Evolutionary conservation across 2,797 vertebrate species (phyloP).

Genomic region (Paramormyrops hopkinsi): DNA sequence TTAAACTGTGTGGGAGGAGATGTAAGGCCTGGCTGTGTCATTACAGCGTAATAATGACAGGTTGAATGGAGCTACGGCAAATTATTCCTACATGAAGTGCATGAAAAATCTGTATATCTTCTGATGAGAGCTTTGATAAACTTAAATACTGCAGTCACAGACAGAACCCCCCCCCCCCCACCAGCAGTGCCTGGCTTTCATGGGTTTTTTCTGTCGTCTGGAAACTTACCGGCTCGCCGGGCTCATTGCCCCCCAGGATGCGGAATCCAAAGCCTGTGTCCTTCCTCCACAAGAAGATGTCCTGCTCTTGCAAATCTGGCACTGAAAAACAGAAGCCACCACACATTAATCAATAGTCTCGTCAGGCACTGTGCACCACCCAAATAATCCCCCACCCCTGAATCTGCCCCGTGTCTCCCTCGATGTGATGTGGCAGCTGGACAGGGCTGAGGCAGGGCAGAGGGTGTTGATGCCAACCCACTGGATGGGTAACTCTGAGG

Average conservation of each 20-base stretch:
- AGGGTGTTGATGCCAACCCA: neutral
- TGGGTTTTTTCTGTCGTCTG: neutral
- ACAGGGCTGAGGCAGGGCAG: neutral
- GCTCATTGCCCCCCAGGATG: conserved; percentile 96
- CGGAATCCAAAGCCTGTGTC: conserved; percentile 98
- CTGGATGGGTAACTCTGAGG: conserved; percentile 11
- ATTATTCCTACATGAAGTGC: neutral
- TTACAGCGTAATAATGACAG: neutral
- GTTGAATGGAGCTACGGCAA: neutral
- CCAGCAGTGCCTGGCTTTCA: neutral
- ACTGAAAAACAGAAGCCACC: conserved; percentile 58
- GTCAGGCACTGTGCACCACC: conserved; percentile 30
- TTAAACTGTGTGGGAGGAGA: neutral
- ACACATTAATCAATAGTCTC: conserved; percentile 28
- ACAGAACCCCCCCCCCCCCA: neutral
- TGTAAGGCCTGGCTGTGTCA: neutral
- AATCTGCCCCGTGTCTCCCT: neutral
- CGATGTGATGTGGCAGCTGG: neutral
- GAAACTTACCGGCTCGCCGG: conserved; percentile 86
- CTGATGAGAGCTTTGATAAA: neutral
- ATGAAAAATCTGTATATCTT: neutral
- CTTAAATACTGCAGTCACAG: neutral
- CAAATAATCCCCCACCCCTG: conserved; percentile 6
- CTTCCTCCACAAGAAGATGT: conserved; percentile 99
- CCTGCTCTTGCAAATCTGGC: conserved; percentile 97